These are phyloP conservation scores for Gadopsis marmoratus DNA, from an alignment of 2,797 vertebrate species.

Conservation along the genomic window DNA sequence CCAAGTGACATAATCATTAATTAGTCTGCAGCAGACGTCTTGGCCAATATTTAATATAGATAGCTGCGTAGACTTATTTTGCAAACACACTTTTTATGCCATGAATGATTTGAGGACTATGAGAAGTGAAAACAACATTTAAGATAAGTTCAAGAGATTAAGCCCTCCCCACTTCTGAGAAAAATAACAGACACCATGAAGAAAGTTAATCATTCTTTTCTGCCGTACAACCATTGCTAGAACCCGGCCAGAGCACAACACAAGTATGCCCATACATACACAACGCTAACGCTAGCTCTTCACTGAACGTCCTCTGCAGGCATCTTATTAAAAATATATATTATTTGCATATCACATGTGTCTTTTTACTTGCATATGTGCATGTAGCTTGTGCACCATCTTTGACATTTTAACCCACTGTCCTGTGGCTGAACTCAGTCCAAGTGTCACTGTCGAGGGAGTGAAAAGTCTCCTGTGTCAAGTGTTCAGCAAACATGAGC, in stretches of 20 bases:
- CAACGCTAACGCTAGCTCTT: too few species aligned
- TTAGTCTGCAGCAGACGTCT: constrained; percentile 51
- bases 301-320: neutral
- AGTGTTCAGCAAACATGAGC: constrained; percentile 82
- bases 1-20: constrained; percentile 43
- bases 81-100: constrained; percentile 33
- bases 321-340: neutral
- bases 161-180: constrained; percentile 50
- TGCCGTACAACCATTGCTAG: constrained; percentile 43
- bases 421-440: constrained; percentile 72
- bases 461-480: constrained; percentile 80
- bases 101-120: constrained; percentile 45
- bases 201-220: constrained; percentile 74
- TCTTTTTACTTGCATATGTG: constrained; percentile 14
- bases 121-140: constrained; percentile 59
- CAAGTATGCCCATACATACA: constrained; percentile 15
- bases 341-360: neutral
- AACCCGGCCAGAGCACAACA: constrained; percentile 15
- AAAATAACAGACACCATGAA: constrained; percentile 53
- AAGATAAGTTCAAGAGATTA: constrained; percentile 50
- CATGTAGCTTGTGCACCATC: constrained; percentile 18
- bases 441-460: constrained; percentile 70
- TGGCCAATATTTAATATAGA: constrained; percentile 67
- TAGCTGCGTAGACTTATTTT: constrained; percentile 45
- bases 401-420: constrained; percentile 71